Percentiles rank a stretch among this genome's conserved stretches.
Conservation (phyloP, 2,113 vertebrate genomes). For the Pygoscelis adeliae region DNA sequence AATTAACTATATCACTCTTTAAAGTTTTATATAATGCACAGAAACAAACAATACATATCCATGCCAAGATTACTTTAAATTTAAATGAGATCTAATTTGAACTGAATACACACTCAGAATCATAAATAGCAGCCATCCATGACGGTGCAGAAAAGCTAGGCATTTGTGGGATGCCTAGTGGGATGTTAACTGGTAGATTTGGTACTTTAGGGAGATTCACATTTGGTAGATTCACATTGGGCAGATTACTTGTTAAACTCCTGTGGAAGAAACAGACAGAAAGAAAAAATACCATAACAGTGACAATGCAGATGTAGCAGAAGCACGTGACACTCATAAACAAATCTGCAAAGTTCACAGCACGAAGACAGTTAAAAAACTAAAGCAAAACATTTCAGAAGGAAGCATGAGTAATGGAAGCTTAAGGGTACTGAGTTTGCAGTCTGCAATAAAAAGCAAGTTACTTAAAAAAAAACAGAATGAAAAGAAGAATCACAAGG, state of each 20-base stretch:
- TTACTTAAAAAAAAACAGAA: not conserved
- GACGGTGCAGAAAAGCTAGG: conserved; percentile 99
- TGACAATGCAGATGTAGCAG: conserved; percentile 93
- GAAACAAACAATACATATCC: conserved; percentile 89
- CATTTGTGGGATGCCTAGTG: conserved; percentile 99
- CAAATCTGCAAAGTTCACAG: conserved; percentile 74
- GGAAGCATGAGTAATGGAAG: conserved; percentile 73
- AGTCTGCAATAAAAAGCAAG: conserved; percentile 24
- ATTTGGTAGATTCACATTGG: conserved; percentile 99
- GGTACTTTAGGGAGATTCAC: conserved; percentile 99
- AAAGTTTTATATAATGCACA: conserved; percentile 77
- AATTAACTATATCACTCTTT: conserved; percentile 79
- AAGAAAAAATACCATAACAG: conserved; percentile 99
- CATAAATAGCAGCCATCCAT: conserved; percentile 98
- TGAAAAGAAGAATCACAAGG: conserved; percentile 24
- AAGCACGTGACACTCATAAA: conserved; percentile 87
- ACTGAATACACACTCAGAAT: conserved; percentile 99
- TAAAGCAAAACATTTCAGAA: conserved; percentile 69
- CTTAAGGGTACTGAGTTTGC: conserved; percentile 20
- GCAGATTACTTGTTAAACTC: conserved; percentile 98
- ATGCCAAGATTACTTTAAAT: conserved; percentile 90
- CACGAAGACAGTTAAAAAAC: conserved; percentile 68
- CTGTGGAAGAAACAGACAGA: conserved; percentile 99
- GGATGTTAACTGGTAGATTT: conserved; percentile 99
- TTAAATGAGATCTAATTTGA: conserved; percentile 90